Conservation (phyloP, 2,888 invertebrate genomes). For the Desoria tigrina region DNA sequence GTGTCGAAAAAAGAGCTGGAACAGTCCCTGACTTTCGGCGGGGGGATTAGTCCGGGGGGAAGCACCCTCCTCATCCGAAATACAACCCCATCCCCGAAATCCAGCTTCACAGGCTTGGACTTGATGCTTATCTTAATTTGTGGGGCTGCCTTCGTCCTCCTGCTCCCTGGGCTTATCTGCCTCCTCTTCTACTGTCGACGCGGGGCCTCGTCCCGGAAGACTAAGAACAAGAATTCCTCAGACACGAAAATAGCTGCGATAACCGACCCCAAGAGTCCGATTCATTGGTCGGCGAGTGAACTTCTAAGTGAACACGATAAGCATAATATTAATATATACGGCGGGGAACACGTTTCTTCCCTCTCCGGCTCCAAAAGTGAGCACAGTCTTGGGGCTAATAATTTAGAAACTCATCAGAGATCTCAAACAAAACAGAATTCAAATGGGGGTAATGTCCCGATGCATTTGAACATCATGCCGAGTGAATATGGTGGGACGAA, state of each 20-base stretch:
- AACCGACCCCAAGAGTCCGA: slow-evolving; percentile 52
- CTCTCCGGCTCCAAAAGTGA: slow-evolving; percentile 43
- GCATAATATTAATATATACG: slow-evolving; percentile 61
- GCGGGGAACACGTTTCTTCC: slow-evolving; percentile 46
- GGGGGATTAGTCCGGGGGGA: slow-evolving; percentile 38
- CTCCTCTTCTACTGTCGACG: slow-evolving; percentile 49
- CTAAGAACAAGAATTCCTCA: slow-evolving; percentile 44
- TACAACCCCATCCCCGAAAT: slow-evolving; percentile 49
- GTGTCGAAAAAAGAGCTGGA: slow-evolving; percentile 49
- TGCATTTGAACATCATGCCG: slow-evolving; percentile 46
- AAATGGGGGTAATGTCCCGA: slow-evolving; percentile 39
- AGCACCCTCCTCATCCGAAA: slow-evolving; percentile 45
- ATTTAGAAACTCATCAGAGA: slow-evolving; percentile 8
- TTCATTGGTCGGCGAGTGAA: slow-evolving; percentile 64
- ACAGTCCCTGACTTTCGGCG: slow-evolving; percentile 32
- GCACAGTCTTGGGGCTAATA: slow-evolving; percentile 33
- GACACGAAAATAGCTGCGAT: slow-evolving; percentile 53
- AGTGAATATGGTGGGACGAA: slow-evolving; percentile 42
- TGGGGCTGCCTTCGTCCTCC: slow-evolving; percentile 48
- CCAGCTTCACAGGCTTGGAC: slow-evolving; percentile 47
- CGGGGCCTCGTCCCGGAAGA: slow-evolving; percentile 42
- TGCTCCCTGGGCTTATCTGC: slow-evolving; percentile 47
- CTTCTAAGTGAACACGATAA: slow-evolving; percentile 64
- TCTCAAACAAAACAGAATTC: slow-evolving; percentile 13
- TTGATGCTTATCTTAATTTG: slow-evolving; percentile 49